A percentile compares a stretch with the other conserved stretches of the same genome.
phyloP scores from a whole-genome alignment of 1,140 invertebrate genomes.

The Catajapyx aquilonaris region DNA sequence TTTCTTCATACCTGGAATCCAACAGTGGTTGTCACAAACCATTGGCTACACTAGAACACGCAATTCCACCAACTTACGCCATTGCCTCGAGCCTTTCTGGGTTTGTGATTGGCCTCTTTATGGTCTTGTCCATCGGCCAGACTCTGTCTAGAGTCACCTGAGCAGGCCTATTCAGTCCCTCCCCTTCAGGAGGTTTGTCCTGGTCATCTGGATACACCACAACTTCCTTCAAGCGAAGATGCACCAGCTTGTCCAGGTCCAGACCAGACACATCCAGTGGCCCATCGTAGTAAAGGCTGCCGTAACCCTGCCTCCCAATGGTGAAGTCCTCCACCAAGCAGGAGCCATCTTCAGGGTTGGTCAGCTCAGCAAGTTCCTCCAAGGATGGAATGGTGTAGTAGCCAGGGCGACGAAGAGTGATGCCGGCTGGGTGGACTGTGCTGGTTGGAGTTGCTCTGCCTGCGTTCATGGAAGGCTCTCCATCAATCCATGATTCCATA shows the following conservation, averaged over 20 bases:
- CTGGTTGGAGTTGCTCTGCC: too few species aligned
- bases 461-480: conserved; percentile 2
- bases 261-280: conserved; percentile 69
- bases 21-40: too few species aligned
- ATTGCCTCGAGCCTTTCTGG: conserved; percentile 50
- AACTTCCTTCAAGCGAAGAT: conserved; percentile 38
- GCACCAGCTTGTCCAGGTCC: conserved; percentile 62
- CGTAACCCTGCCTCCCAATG: conserved; percentile 73
- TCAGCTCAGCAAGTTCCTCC: conserved; percentile 40
- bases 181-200: conserved; percentile 49
- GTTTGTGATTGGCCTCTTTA: conserved; percentile 57
- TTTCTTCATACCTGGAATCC: conserved; percentile 48
- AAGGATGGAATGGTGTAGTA: conserved; percentile 72
- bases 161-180: conserved; percentile 75
- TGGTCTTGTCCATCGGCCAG: conserved; percentile 78
- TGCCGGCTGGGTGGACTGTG: conserved; percentile 24
- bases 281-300: conserved; percentile 74
- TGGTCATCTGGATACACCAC: conserved; percentile 39
- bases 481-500: conserved; percentile 2
- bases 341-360: conserved; percentile 40
- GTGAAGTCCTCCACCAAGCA: conserved; percentile 81
- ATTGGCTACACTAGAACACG: too few species aligned
- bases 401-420: conserved; percentile 32
- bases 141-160: conserved; percentile 84
- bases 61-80: too few species aligned